Evolutionary conservation across 2,797 vertebrate genomes (phyloP), one percentile per base, ranked within the genome.

Genomic region (Miichthys miiuy): DNA sequence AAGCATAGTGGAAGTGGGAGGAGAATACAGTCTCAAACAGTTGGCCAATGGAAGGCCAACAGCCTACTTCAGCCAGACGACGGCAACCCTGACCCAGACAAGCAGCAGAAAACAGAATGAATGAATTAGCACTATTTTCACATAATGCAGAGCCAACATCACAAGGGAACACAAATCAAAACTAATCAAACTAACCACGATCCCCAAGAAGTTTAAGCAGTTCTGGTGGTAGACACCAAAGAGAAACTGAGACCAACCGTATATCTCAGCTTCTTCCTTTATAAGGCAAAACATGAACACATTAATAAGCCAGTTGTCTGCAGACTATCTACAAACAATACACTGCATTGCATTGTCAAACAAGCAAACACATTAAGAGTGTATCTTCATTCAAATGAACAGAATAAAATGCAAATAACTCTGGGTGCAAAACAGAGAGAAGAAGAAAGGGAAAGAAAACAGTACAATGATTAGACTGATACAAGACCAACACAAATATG

Each of bases 321-420:
- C 21, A 25, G 38, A 55, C 10, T 42, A 25, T 25, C 21, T 55
- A 55, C 50, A 68, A 44, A 42, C 34, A 54, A 44, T n/a, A 7
- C 62, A 68, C 6, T 5, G 50, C 41, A 27, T 20, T 16, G 16
- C 2, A 55, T 0, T 68, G 66, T 44, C 44, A 25, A 68, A n/a
- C 64, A 70, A 64, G 27, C 41, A 56, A 55, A 68, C 52, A 44
- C 38, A 52, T 67, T 58, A 47, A 73, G 56, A 46, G 11, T 27
- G 34, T 42, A 68, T 52, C 61, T 70, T 64, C 50, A 27, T 56
- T 70, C 6, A 41, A 51, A 51, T 52, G 13, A 68, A 60, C 18
- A 38, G 27, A 44, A n/a, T 42, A 27, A 46, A 38, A 47, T 23
- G 20, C 18, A 60, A 30, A 42, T 2, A 9, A 21, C 8, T 38